Evolutionary conservation across 1,140 invertebrate species (phyloP), one percentile per base, ranked within the genome.

Genomic region (Hyposmocoma kahamanoa): DNA sequence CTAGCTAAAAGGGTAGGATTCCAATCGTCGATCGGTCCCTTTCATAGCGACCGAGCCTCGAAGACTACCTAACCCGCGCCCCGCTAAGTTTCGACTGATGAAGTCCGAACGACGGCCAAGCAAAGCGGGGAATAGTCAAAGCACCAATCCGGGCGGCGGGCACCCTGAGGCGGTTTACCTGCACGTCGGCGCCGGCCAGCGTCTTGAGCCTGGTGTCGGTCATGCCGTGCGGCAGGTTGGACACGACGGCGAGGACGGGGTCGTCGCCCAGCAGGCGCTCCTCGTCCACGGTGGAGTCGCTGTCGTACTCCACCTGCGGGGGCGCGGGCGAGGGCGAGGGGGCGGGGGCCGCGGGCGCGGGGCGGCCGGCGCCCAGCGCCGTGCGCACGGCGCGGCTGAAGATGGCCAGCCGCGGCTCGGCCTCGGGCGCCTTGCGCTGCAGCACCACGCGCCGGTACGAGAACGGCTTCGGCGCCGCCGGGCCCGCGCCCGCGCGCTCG

Each of bases 161-260:
- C n/a, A n/a, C n/a, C n/a, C n/a, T n/a, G n/a, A n/a, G n/a, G n/a
- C n/a, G 32, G 17, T 34, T 84, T 84, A 84, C 80, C 80, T 84
- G 80, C 36, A 75, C 62, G n/a, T 75, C 58, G n/a, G 21, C 47
- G 0, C 78, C 81, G 0, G 81, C 81, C 8, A 84, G 41, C 0
- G 78, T 79, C 24, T 61, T 63, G 18, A 84, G 42, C 6, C 81
- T 44, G 3, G 78, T 77, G 30, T 79, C 74, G 0, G 80, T 84
- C 50, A 84, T 84, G 5, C 74, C 80, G 46, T 67, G 70, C 2
- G 80, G 80, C 36, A 84, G 47, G 22, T 84, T 78, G 17, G 28
- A 15, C 1, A 84, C 75, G 0, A 28, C 5, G 0, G 75, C 75
- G 5, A 47, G 30, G 0, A 54, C 58, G 1, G 26, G 11, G 1